Evolutionary conservation across 2,888 invertebrate genomes (phyloP), one percentile per base, ranked within the genome.

Genomic region (Athetis lepigone): DNA sequence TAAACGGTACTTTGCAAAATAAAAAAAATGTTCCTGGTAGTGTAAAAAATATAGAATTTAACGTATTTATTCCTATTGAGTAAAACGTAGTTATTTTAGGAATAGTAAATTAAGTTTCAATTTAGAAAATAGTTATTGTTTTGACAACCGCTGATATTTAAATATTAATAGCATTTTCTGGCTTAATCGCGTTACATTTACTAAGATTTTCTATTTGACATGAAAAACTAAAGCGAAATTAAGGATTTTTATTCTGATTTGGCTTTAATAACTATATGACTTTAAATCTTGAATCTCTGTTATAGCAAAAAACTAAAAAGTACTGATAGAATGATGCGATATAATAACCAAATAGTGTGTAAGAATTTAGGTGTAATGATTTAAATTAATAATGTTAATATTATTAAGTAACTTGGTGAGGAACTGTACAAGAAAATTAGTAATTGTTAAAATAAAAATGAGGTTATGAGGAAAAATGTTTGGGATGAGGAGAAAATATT

Each of bases 311-410:
- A 70, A 59, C 64, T 65, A 49, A 66, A 66, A 71, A 58, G 46
- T 63, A 73, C 58, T 73, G 65, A 63, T 50, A 55, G 56, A 66
- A 71, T 63, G 85, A 89, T 89, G 88, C 90, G 88, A 90, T 88
- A 75, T 46, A 40, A 62, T 88, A 90, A 90, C 90, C 90, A 90
- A 90, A 80, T 88, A 88, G 82, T 59, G 62, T 49, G 8, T 81
- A 80, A 79, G 69, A 25, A 37, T 37, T 42, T 62, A 70, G 29
- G 11, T 40, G 8, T 43, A 56, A 42, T 13, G 49, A 49, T 49
- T 47, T 36, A 27, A 43, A 46, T 39, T 51, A 18, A 21, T 58
- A 18, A 45, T 33, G 33, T 25, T 25, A 27, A 29, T 61, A 18
- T 43, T 71, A 50, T 37, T 33, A 21, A 49, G 36, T 70, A 11